A percentile compares a stretch with the other conserved stretches of the same genome.
Evolutionary conservation across 2,888 invertebrate genomes (phyloP).

Genomic region (Drosophila gaucha): DNA sequence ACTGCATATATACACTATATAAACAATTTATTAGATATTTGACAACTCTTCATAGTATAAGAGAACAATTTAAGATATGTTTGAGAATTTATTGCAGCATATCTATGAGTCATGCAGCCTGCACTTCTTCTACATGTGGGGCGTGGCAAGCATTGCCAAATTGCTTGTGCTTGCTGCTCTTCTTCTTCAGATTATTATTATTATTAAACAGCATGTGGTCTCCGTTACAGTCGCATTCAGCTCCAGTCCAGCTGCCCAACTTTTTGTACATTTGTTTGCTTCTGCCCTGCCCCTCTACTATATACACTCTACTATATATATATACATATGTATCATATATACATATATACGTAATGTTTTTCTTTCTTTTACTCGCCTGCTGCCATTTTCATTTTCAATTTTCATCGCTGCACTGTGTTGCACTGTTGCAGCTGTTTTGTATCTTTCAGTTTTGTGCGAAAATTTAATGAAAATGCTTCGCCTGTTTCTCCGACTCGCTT

Average conservation of each 20-base stretch:
- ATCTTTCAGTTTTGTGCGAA: constrained; percentile 70
- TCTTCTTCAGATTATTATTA: constrained; percentile 2
- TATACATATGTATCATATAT: no score
- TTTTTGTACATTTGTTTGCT: constrained; percentile 17
- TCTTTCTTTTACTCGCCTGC: constrained; percentile 30
- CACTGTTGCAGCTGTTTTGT: constrained; percentile 68
- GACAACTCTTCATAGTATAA: no score
- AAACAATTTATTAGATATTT: background rate
- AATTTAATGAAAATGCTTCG: constrained; percentile 68
- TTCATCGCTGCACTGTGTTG: constrained; percentile 27
- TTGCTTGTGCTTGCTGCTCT: constrained; percentile 13
- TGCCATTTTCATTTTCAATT: constrained; percentile 48
- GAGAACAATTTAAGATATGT: background rate
- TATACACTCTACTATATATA: no score
- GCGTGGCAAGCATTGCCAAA: constrained; percentile 27
- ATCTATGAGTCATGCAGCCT: constrained; percentile 1
- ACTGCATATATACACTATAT: no score
- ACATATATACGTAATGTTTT: background rate
- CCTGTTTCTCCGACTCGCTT: constrained; percentile 27
- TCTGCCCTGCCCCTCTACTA: background rate
- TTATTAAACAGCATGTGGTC: constrained; percentile 25
- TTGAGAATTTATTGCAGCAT: background rate
- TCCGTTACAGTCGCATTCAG: constrained; percentile 13
- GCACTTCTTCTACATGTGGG: background rate
- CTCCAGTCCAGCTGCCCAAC: constrained; percentile 25